Base-by-base conservation (phyloP, 1,140 invertebrate genomes). In the Theocolax elegans region DNA sequence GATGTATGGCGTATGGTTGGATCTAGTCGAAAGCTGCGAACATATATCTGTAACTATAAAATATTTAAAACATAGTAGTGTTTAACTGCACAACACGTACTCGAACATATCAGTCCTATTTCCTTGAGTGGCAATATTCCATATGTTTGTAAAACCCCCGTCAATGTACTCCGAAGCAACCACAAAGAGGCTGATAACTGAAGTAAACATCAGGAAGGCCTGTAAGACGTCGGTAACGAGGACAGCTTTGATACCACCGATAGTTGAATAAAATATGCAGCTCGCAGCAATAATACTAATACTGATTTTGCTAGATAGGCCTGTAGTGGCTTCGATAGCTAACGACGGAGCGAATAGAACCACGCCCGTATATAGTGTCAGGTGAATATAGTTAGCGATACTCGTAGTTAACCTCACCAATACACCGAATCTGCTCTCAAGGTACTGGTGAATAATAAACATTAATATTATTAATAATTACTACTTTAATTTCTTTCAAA, bases 331-430 rank as follows among this genome's bases (percentile, higher is more conserved):
- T 83, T 95, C 94, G 15, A 98, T 78, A 0, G 96, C 95, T 68
- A 98, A 87, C 1, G 96, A 93, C 1, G 97, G 97, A 0, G 96
- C 96, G 83, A 95, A 98, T 0, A 98, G 86, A 1, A 97, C 96
- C 67, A 99, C 93, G 0, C 95, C 94, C 88, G 97, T 96, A 79
- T 97, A 97, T 12, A 98, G 79, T 19, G 94, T 85, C 90, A 95
- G 93, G 85, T 96, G 93, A 1, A 93, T 69, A 7, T 91, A 91
- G 76, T 95, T 96, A 0, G 92, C 91, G 2, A 92, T 62, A 2
- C 93, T 95, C 1, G 93, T 92, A 9, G 89, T 75, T 66, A 93
- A 76, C 72, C 94, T 84, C n/a, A 91, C 87, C 12, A 80, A 79
- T 46, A 88, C 85, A 1, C 94, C 93, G 78, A 96, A 97, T 67